Conservation (phyloP, 53 echinoderm and acorn worm species). For the Astropecten irregularis region DNA sequence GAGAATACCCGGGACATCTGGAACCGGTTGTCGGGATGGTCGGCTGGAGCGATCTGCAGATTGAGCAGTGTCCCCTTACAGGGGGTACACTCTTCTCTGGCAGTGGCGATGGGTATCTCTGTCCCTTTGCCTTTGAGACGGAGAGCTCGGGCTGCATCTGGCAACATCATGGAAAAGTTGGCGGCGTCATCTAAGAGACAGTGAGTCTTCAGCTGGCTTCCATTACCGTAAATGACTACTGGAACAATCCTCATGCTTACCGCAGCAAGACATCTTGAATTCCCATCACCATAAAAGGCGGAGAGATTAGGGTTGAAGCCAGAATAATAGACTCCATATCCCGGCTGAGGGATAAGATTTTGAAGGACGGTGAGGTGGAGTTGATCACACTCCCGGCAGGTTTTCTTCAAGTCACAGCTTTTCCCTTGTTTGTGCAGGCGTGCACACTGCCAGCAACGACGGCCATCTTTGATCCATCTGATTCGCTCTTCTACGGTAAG, state of each 20-base stretch:
- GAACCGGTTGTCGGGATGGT: neutral
- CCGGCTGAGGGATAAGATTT: neutral
- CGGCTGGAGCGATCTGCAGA: neutral
- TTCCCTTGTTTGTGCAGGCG: conserved; percentile 2
- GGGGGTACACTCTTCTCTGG: conserved; percentile 27
- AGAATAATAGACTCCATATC: conserved; percentile 6
- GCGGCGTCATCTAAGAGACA: conserved; percentile 12
- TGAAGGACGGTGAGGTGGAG: conserved; percentile 3
- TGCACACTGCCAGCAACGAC: conserved; percentile 21
- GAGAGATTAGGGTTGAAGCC: neutral
- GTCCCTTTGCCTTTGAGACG: neutral
- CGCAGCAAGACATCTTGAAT: neutral
- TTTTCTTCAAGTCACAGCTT: neutral
- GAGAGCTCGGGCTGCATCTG: neutral
- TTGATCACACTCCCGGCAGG: neutral
- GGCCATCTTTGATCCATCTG: neutral
- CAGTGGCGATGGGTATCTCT: conserved; percentile 22
- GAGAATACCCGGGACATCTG: neutral
- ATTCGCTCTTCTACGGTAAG: neutral
- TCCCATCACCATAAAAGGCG: neutral
- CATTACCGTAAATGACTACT: neutral
- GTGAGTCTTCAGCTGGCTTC: neutral
- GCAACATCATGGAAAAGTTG: conserved; percentile 1
- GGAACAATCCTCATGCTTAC: conserved; percentile 14
- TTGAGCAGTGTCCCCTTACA: neutral